These are phyloP conservation scores for Podotricha telesiphe DNA, from an alignment of 2,888 invertebrate genomes.

Conservation along the genomic window DNA sequence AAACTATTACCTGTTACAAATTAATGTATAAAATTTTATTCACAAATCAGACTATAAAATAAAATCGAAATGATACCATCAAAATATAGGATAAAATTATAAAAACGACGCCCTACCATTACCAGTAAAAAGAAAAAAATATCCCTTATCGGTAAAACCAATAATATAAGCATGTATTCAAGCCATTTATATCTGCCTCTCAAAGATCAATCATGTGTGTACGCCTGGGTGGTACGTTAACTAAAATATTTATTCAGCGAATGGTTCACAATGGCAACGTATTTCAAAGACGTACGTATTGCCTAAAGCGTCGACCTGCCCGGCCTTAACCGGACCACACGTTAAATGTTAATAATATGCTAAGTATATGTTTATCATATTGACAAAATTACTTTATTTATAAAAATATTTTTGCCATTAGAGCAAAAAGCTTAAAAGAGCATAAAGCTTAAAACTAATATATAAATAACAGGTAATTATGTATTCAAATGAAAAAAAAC, in stretches of 20 bases:
- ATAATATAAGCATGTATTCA: conserved; percentile 24
- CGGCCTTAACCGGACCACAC: conserved; percentile 32
- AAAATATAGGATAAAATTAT: neutral
- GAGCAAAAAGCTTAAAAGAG: no score
- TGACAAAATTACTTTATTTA: conserved; percentile 28
- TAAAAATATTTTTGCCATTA: neutral
- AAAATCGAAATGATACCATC: neutral
- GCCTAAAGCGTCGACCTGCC: conserved; percentile 50
- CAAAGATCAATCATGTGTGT: conserved; percentile 76
- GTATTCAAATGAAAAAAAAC: no score
- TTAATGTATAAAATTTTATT: no score
- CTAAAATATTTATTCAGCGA: conserved; percentile 79
- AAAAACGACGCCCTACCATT: neutral
- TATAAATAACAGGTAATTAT: no score
- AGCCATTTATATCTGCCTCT: conserved; percentile 62
- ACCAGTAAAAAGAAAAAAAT: conserved; percentile 3
- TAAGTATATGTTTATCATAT: conserved; percentile 28
- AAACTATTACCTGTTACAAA: no score
- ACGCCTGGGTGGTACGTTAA: conserved; percentile 74
- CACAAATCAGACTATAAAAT: neutral
- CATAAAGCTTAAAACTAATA: no score
- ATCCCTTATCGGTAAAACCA: conserved; percentile 15
- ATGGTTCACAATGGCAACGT: conserved; percentile 75
- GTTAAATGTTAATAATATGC: conserved; percentile 33
- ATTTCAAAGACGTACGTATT: conserved; percentile 69